phyloP scores from a whole-genome alignment of 1,140 invertebrate species.

The Aphelinus atriplicis region DNA sequence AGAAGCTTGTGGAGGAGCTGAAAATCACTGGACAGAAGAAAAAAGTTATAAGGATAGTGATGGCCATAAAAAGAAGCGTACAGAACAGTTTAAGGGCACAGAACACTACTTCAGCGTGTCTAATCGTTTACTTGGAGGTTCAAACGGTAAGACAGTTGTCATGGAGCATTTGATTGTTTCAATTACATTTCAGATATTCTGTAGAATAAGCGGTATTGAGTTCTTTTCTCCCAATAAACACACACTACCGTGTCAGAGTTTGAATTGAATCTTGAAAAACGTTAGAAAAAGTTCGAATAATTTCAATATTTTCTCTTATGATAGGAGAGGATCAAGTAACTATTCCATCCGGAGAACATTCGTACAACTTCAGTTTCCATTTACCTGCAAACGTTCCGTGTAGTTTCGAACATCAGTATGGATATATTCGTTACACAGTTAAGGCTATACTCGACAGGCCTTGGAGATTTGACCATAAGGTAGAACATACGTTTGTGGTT shows the following conservation, averaged over 20 bases:
- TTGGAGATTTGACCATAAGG: constrained; percentile 67
- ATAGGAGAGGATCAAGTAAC: constrained; percentile 23
- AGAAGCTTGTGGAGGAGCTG: constrained; percentile 32
- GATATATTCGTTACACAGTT: constrained; percentile 67
- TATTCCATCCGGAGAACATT: constrained; percentile 60
- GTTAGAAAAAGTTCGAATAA: too few species aligned
- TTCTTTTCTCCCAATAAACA: too few species aligned
- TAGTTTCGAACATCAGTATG: constrained; percentile 69
- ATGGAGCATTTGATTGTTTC: neutral
- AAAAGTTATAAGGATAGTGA: neutral
- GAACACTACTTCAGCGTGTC: constrained; percentile 41
- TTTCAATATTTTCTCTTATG: too few species aligned
- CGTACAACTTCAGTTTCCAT: constrained; percentile 66
- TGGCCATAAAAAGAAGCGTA: neutral
- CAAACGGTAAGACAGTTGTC: neutral
- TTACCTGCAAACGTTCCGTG: constrained; percentile 64
- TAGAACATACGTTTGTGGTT: constrained; percentile 67
- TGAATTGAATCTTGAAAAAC: too few species aligned
- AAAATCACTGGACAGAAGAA: constrained; percentile 35
- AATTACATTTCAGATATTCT: neutral
- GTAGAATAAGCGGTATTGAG: too few species aligned
- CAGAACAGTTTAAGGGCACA: constrained; percentile 26
- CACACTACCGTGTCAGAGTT: too few species aligned
- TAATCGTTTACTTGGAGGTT: constrained; percentile 20
- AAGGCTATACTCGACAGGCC: constrained; percentile 69